phyloP scores from a whole-genome alignment of 2,888 invertebrate genomes.

The Tetragnatha montana region DNA sequence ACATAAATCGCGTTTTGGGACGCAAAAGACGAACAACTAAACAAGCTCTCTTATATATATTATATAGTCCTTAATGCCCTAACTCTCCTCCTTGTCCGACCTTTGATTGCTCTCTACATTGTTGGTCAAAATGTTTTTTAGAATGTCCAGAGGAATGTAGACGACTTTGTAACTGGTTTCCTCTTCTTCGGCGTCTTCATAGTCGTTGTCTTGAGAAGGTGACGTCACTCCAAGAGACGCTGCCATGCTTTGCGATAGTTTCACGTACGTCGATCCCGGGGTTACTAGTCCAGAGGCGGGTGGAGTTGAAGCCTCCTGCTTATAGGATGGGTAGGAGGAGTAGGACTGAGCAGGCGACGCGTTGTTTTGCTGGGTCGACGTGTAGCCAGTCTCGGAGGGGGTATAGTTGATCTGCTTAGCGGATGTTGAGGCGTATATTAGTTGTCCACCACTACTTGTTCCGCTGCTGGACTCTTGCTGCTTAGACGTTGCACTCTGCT shows the following conservation, averaged over 20 bases:
- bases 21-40: background rate
- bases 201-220: slow-evolving; percentile 5
- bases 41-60: background rate
- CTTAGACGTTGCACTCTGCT: background rate
- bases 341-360: background rate
- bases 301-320: slow-evolving; percentile 12
- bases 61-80: background rate
- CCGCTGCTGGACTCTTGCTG: background rate
- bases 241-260: slow-evolving; percentile 11
- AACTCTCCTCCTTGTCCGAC: slow-evolving; percentile 33
- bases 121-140: slow-evolving; percentile 57
- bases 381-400: slow-evolving; percentile 14
- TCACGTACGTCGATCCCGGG: slow-evolving; percentile 9
- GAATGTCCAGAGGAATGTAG: slow-evolving; percentile 60
- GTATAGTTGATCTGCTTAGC: slow-evolving; percentile 52
- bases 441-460: background rate
- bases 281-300: background rate
- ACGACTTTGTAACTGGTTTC: slow-evolving; percentile 66
- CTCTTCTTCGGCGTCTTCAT: slow-evolving; percentile 36
- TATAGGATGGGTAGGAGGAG: slow-evolving; percentile 15
- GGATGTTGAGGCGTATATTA: slow-evolving; percentile 48
- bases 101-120: slow-evolving; percentile 53
- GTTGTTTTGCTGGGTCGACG: slow-evolving; percentile 4
- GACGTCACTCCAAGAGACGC: background rate
- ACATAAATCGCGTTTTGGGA: background rate